Conservation (phyloP, 2,888 invertebrate species). For the Ptychoptera contaminata region DNA sequence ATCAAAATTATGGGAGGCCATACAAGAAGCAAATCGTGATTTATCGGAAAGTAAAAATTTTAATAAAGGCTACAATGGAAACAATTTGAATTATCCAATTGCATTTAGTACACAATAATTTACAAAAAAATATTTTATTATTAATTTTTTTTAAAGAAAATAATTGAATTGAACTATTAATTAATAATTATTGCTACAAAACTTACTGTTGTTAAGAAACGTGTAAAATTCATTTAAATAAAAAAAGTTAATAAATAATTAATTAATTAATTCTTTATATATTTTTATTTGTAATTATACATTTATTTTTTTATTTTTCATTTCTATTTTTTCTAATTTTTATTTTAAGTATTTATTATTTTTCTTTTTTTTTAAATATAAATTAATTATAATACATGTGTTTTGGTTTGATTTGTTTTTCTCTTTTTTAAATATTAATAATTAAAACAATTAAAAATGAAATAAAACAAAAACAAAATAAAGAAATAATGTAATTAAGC, state of each 20-base stretch:
- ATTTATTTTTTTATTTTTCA: no score
- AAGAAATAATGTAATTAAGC: not conserved
- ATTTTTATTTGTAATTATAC: no score
- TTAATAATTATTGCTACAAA: no score
- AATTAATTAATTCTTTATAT: not conserved
- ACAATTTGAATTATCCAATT: not conserved
- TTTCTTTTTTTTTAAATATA: not conserved
- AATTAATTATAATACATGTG: not conserved
- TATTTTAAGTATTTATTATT: not conserved
- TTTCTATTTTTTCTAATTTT: not conserved
- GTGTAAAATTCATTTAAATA: no score
- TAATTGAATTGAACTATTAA: no score
- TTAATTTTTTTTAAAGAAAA: not conserved
- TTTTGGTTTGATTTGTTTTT: no score
- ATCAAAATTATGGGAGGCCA: slow-evolving; percentile 63
- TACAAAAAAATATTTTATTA: not conserved
- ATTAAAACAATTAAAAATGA: not conserved
- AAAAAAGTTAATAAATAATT: no score
- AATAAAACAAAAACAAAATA: not conserved
- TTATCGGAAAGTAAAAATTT: slow-evolving; percentile 41
- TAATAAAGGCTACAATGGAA: not conserved
- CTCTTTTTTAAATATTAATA: not conserved
- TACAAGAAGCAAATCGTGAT: slow-evolving; percentile 61
- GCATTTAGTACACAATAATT: slow-evolving; percentile 4
- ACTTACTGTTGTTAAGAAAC: no score